Evolutionary conservation across 1,140 invertebrate genomes (phyloP).

Genomic region (Cotesia vestalis): DNA sequence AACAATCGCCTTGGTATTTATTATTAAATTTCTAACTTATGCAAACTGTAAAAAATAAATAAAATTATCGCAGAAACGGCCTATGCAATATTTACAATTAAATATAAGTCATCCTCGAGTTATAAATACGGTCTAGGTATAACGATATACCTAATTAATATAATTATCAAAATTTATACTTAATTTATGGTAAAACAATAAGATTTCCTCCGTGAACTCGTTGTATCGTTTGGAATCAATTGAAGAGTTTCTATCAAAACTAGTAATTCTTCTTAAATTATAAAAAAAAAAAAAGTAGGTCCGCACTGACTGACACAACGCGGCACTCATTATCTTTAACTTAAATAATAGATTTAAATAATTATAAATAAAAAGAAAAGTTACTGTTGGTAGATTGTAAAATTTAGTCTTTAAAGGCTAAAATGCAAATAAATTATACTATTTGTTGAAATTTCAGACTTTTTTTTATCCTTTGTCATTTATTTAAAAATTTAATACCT

Average conservation of each 20-base stretch:
- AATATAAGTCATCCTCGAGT: slow-evolving; percentile 5
- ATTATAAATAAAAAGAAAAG: slow-evolving; percentile 31
- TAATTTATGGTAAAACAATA: background rate
- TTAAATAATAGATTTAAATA: slow-evolving; percentile 39
- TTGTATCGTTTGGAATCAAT: slow-evolving; percentile 8
- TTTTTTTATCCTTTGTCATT: slow-evolving; percentile 14
- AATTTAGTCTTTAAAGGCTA: slow-evolving; percentile 42
- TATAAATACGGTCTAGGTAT: slow-evolving; percentile 5
- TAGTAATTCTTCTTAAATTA: slow-evolving; percentile 26
- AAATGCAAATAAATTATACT: slow-evolving; percentile 56
- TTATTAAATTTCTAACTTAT: too few species aligned
- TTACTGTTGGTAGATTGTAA: slow-evolving; percentile 56
- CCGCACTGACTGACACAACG: slow-evolving; percentile 64
- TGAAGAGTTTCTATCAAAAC: slow-evolving; percentile 12
- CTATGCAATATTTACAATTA: background rate
- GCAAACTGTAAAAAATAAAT: too few species aligned
- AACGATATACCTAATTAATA: background rate
- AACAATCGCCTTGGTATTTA: too few species aligned
- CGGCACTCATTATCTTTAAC: slow-evolving; percentile 59
- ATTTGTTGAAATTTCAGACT: slow-evolving; percentile 41
- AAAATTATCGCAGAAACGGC: background rate
- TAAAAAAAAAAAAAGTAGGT: slow-evolving; percentile 44
- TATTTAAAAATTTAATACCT: slow-evolving; percentile 7
- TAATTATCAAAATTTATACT: slow-evolving; percentile 13
- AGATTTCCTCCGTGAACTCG: background rate